Evolutionary conservation across 2,113 vertebrate genomes (phyloP).

Genomic region (Corythornis vintsioides): DNA sequence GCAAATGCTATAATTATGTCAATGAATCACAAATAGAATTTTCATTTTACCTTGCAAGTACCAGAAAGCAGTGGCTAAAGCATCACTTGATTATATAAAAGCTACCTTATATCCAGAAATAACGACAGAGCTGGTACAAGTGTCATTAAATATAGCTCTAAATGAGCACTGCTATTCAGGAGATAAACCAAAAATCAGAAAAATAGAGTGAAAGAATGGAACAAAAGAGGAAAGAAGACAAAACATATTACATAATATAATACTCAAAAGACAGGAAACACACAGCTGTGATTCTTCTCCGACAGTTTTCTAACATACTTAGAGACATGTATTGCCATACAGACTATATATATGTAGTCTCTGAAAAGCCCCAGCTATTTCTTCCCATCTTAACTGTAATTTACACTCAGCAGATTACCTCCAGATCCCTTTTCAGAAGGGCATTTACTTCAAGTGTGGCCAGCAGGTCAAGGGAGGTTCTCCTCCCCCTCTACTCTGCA

Average conservation of each 20-base stretch:
- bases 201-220: neutral
- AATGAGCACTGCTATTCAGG: neutral
- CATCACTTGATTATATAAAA: constrained; percentile 53
- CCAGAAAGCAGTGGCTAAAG: neutral
- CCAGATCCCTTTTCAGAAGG: neutral
- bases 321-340: neutral
- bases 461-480: too few relatives aligned
- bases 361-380: neutral
- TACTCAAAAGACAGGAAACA: neutral
- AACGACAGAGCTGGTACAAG: constrained; percentile 10
- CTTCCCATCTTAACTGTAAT: neutral
- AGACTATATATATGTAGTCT: neutral
- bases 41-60: constrained; percentile 40
- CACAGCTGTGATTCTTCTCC: neutral
- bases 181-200: neutral
- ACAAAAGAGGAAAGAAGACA: neutral
- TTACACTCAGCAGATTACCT: neutral
- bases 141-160: neutral
- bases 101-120: constrained; percentile 41
- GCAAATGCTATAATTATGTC: constrained; percentile 22
- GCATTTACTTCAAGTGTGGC: neutral
- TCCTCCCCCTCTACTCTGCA: too few relatives aligned
- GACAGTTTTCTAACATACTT: neutral
- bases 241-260: neutral
- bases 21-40: constrained; percentile 56